These are phyloP conservation scores for Elaphurus davidianus DNA, from an alignment of 2,113 vertebrate genomes.

Conservation along the genomic window DNA sequence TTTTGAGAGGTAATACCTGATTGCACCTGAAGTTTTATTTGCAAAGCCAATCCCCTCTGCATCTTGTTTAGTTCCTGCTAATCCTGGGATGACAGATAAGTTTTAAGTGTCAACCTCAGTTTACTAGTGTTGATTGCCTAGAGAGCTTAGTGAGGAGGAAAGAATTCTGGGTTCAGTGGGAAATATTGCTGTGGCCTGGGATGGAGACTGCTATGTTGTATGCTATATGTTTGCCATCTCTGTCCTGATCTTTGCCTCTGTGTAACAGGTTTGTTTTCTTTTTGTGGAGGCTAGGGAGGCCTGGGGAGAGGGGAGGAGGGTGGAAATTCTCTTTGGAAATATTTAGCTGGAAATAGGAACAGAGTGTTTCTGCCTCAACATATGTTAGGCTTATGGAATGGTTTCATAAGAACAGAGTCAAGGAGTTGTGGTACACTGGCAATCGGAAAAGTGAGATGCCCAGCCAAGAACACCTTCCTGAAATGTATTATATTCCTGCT, in stretches of 20 bases:
- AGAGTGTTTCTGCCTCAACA: not conserved
- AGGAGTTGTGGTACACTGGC: not conserved
- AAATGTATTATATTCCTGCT: not conserved
- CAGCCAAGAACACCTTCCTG: not conserved
- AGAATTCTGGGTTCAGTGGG: not conserved
- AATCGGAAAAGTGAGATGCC: not conserved
- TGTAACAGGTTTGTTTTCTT: not conserved
- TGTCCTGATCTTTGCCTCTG: not conserved
- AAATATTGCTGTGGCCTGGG: not conserved
- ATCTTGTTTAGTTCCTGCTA: not conserved
- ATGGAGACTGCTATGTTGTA: not conserved
- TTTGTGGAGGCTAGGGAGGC: not conserved
- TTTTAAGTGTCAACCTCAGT: not conserved
- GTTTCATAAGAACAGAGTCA: not conserved
- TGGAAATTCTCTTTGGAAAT: not conserved
- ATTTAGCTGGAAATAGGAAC: not conserved
- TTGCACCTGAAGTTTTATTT: not conserved
- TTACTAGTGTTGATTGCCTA: not conserved
- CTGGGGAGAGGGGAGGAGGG: not conserved
- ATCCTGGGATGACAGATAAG: not conserved
- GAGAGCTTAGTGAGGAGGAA: not conserved
- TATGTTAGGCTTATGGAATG: not conserved
- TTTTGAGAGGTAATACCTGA: constrained; percentile 79
- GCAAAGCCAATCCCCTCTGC: not conserved
- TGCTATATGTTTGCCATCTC: not conserved